Evolutionary conservation across 2,113 vertebrate species (phyloP), one percentile per base, ranked within the genome.

Genomic region (Ramphastos sulfuratus): DNA sequence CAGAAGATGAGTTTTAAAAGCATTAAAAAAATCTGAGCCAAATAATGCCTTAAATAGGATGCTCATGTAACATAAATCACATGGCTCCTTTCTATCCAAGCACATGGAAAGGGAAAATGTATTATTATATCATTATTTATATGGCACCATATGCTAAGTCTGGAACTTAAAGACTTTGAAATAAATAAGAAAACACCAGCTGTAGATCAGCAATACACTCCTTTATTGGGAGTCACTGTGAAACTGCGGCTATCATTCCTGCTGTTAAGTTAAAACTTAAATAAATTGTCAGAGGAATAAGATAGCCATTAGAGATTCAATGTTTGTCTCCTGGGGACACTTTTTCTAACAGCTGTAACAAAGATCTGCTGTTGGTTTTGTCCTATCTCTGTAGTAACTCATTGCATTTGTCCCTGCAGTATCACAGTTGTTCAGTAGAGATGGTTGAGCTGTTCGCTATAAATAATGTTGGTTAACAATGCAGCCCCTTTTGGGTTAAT

Each of bases 101-200:
- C 91, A 89, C 82, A 90, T 31, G 55, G 82, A 95, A 96, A 92
- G 73, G 55, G 94, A 93, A 93, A 94, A 6, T 15, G 2, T 91
- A 95, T 96, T 96, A 95, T 96, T 96, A 96, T 91, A 95, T 95
- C 93, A 95, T 96, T 96, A 95, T 96, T 96, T 96, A 95, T 96
- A 96, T 86, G 92, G 93, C 66, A 86, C 96, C 95, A 95, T 96
- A 96, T 96, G 96, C 90, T 95, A 95, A 91, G 92, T 91, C 92
- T 95, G 93, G 92, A 95, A 94, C 76, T 92, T 96, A 95, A 94
- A 95, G 91, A 89, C 92, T 95, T 94, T 56, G 90, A 94, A 95
- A 96, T 96, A 95, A 94, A 96, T 93, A 95, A 96, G 95, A 96
- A 96, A 96, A 93, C 93, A 93, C 85, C 95, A 96, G 95, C 92